phyloP scores from a whole-genome alignment of 2,113 vertebrate genomes.

The Callocephalon fimbriatum region DNA sequence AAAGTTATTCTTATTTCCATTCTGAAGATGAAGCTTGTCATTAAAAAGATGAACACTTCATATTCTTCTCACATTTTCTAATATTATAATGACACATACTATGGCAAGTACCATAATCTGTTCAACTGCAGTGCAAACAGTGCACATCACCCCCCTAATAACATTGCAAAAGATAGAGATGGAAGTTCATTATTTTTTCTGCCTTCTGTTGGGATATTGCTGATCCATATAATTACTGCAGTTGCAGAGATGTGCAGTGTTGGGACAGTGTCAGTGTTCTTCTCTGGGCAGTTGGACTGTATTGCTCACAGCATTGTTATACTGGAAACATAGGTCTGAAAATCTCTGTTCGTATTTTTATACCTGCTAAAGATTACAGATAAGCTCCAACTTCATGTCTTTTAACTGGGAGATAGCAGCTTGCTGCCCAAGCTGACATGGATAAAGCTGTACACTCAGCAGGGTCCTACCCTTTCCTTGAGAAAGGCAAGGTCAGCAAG shows the following conservation, averaged over 20 bases:
- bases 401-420: background rate
- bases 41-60: constrained; percentile 12
- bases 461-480: background rate
- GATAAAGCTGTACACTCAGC: background rate
- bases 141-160: background rate
- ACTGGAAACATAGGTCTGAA: background rate
- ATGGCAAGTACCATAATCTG: constrained; percentile 4
- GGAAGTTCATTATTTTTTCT: background rate
- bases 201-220: background rate
- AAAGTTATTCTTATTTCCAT: constrained; percentile 19
- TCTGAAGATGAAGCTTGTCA: constrained; percentile 20
- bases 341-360: background rate
- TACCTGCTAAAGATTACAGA: background rate
- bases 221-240: background rate
- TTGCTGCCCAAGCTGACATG: background rate
- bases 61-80: constrained; percentile 23
- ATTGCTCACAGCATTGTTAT: background rate
- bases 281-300: background rate
- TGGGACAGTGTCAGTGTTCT: background rate
- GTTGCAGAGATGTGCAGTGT: background rate
- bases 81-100: constrained; percentile 27
- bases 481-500: background rate
- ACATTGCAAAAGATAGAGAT: background rate
- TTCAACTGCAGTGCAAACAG: background rate
- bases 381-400: background rate